A percentile compares a stretch with the other conserved stretches of the same genome.
phyloP scores from a whole-genome alignment of 2,888 invertebrate species.

The Azorinus chamasolen region DNA sequence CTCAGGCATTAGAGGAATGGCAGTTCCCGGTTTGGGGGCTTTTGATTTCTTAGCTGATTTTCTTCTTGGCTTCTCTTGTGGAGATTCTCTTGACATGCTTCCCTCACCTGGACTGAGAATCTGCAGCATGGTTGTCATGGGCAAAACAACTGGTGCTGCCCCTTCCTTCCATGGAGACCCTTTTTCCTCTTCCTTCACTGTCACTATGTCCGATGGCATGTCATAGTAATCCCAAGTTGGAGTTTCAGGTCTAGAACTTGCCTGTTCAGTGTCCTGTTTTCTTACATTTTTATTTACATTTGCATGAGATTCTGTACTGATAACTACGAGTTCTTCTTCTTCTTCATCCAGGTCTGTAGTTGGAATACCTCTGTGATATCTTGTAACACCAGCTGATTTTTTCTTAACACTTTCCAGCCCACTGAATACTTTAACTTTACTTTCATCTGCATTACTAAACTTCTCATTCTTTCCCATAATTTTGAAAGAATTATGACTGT shows the following conservation, averaged over 20 bases:
- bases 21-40: conserved; percentile 55
- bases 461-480: not conserved
- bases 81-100: conserved; percentile 14
- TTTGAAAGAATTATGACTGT: conserved; percentile 18
- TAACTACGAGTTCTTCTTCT: conserved; percentile 17
- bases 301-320: conserved; percentile 2
- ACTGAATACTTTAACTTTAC: conserved; percentile 4
- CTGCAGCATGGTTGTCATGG: conserved; percentile 68
- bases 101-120: conserved; percentile 14
- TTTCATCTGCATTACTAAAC: not conserved
- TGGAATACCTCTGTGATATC: conserved; percentile 23
- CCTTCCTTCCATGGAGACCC: conserved; percentile 46
- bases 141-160: conserved; percentile 65
- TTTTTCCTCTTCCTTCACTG: conserved; percentile 21
- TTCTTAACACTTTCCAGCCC: conserved; percentile 21
- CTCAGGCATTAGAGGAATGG: conserved; percentile 59
- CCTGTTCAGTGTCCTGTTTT: conserved; percentile 29
- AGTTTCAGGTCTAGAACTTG: conserved; percentile 74
- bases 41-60: conserved; percentile 47
- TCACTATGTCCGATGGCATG: conserved; percentile 60
- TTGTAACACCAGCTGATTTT: conserved; percentile 10
- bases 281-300: conserved; percentile 11
- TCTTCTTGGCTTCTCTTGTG: conserved; percentile 31
- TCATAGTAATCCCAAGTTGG: conserved; percentile 81
- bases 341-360: conserved; percentile 38